Evolutionary conservation across 37 sponge, comb jelly and placozoan species (phyloP), one percentile per base, ranked within the genome.

Genomic region (Theonella swinhoei): DNA sequence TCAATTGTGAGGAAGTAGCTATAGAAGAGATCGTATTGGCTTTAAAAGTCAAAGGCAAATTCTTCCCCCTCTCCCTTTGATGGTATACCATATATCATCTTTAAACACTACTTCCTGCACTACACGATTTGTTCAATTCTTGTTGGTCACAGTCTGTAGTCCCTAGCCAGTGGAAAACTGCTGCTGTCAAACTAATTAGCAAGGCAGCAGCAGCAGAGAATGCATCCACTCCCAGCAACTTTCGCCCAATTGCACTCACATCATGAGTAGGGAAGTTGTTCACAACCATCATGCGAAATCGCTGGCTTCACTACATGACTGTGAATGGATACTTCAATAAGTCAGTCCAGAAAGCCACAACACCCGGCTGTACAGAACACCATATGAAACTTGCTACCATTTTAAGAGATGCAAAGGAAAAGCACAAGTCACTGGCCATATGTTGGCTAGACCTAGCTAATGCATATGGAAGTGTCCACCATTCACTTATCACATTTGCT

Each of bases 11-110:
- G n/a, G 11, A 65, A 26, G 19, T 65, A 24, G n/a, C 66, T 8
- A 8, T 26, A 29, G 66, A 65, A n/a, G n/a, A 65, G 66, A 26
- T 65, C 4, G 5, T 7, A 47, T 47, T 14, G 54, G 54, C 54
- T 47, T 14, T 17, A 47, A 14, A 47, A 47, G 54, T 47, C 14
- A 7, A 17, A 14, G 54, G 7, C 11, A 47, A 47, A 47, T 26
- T 75, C 75, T 28, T 43, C 59, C 25, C 75, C 75, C 7, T 35
- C 58, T 30, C 75, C 75, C 5, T 43, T 43, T 42, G 75, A 75
- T 54, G 31, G 32, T 19, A 43, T 75, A 17, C 7, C 59, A 30
- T 75, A 72, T 40, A 42, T 17, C 3, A 29, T 75, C 32, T n/a
- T 75, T 7, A 76, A 76, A 33, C 28, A 35, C 76, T 76, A 22